Evolutionary conservation across 2,113 vertebrate genomes (phyloP).

Genomic region (Salminus brasiliensis): DNA sequence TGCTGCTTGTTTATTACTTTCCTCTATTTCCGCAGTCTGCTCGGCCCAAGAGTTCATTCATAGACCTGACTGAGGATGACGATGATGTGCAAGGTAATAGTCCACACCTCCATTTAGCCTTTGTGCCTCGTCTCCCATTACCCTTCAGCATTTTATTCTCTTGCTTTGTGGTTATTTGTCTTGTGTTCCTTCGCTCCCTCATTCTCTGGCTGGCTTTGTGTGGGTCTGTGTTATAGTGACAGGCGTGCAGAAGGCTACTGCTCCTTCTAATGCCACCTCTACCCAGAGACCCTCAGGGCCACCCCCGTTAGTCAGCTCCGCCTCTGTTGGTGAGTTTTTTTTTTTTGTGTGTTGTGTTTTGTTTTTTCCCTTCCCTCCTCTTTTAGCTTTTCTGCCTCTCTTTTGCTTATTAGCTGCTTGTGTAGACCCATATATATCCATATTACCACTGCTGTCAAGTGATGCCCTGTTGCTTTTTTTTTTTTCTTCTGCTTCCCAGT

Average conservation of each 20-base stretch:
- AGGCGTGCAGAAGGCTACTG: conserved; percentile 70
- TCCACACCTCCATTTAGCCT: not conserved
- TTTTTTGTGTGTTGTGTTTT: not conserved
- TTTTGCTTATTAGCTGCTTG: not conserved
- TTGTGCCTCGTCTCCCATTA: not conserved
- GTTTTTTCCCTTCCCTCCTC: not conserved
- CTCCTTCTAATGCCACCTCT: conserved; percentile 55
- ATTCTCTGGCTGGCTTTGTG: not conserved
- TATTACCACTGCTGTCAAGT: no score
- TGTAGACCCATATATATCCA: not conserved
- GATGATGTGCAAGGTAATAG: conserved; percentile 78
- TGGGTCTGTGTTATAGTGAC: conserved; percentile 66
- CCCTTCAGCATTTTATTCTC: not conserved
- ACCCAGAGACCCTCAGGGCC: conserved; percentile 59
- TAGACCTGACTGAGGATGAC: conserved; percentile 81
- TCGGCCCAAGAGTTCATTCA: conserved; percentile 76
- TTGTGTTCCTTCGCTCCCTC: not conserved
- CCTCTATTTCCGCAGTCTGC: conserved; percentile 37
- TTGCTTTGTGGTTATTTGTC: not conserved
- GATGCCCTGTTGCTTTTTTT: no score
- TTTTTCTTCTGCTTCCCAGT: no score
- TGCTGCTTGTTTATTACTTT: not conserved
- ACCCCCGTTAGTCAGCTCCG: conserved; percentile 56
- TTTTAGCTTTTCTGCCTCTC: not conserved
- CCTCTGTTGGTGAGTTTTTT: conserved; percentile 66